A percentile compares a stretch with the other conserved stretches of the same genome.
Conservation (phyloP, 2,113 vertebrate species). For the Cettia cetti region DNA sequence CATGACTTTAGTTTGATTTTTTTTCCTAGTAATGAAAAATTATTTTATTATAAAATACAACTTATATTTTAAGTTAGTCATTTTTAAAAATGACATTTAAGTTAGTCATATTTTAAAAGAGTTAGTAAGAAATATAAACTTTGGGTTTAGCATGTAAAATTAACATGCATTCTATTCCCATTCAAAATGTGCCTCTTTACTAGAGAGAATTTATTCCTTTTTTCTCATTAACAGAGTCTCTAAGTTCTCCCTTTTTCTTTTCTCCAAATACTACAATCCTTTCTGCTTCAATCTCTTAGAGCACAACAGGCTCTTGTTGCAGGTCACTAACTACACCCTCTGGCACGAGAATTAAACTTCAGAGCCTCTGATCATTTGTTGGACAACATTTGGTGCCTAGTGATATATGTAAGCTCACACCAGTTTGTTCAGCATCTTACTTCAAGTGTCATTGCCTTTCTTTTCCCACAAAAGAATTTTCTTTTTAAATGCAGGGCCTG, state of each 20-base stretch:
- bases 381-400: not conserved
- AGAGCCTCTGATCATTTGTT: not conserved
- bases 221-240: not conserved
- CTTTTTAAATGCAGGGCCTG: not conserved
- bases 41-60: not conserved
- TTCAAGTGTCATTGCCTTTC: constrained; percentile 4
- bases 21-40: not conserved
- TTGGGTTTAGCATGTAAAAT: not conserved
- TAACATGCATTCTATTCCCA: not conserved
- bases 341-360: not conserved
- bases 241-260: not conserved
- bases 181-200: not conserved
- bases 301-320: not conserved
- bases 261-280: not conserved
- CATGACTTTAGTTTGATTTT: not conserved
- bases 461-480: constrained; percentile 5
- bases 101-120: not conserved
- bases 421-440: not conserved
- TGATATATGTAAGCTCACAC: not conserved
- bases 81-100: no score
- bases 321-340: not conserved
- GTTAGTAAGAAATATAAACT: not conserved
- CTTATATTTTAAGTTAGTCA: not conserved
- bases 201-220: not conserved
- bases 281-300: not conserved